Base-by-base conservation (phyloP, 2,797 vertebrate species). In the Phrynocephalus forsythii region DNA sequence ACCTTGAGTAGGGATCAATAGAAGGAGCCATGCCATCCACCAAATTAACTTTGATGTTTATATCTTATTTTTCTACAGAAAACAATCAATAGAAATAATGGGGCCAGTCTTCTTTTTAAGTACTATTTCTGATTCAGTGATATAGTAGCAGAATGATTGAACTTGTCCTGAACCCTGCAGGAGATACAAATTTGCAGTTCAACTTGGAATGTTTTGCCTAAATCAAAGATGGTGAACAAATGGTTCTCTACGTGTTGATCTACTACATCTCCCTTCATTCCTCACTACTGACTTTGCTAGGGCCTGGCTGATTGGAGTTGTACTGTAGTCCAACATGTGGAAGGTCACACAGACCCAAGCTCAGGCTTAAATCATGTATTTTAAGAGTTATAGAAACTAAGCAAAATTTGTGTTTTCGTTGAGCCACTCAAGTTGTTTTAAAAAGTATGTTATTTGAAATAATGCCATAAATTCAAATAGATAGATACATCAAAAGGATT, bases 101-200 rank as follows among this genome's bases (percentile, higher is more conserved):
- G 15, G 26, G 33, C 1, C 22, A 24, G 13, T 28, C 30, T 28
- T 68, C 10, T 50, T 50, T n/a, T 52, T 52, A 52, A 67, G 4
- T 60, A 26, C 6, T 24, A 82, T 15, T 82, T 68, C 13, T 28
- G 11, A 38, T 68, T 48, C 80, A n/a, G 15, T 83, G 81, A 15
- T 28, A 50, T 20, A 30, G 28, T 30, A 28, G 28, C 30, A 60
- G 56, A 79, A n/a, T 16, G 52, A 56, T 60, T 52, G 52, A 44
- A 44, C 38, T 44, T 44, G 38, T 28, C 0, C 0, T 20, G 52
- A 6, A 79, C 80, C 38, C 5, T 20, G n/a, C 60, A 52, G 52
- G 52, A 52, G 11, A 52, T 52, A 52, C 11, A 52, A 11, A 52
- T 52, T 52, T 8, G 52, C 52, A 52, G 52, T 79, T 79, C 38